Conservation (phyloP, 2,888 invertebrate species). For the Temnothorax rugatulus region DNA sequence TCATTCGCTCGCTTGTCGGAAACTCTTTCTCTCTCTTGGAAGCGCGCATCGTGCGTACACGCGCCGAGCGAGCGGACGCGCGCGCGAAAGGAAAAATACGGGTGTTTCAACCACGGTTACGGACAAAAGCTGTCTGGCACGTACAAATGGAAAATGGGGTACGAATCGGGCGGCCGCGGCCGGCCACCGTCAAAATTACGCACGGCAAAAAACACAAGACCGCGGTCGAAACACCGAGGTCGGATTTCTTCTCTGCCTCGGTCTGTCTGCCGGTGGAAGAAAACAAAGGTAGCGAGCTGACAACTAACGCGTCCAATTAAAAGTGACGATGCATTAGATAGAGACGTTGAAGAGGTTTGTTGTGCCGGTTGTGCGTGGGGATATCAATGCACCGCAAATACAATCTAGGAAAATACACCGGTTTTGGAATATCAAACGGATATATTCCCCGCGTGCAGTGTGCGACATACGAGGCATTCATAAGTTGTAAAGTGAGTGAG, state of each 20-base stretch:
- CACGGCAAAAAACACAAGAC: conserved; percentile 27
- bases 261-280: neutral
- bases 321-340: neutral
- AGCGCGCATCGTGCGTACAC: neutral
- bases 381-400: conserved; percentile 14
- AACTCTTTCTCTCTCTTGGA: neutral
- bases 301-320: conserved; percentile 37
- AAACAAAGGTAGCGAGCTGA: conserved; percentile 8
- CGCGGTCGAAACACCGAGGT: conserved; percentile 2
- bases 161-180: neutral
- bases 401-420: neutral
- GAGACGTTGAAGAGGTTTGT: neutral
- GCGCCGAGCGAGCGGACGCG: neutral
- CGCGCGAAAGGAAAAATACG: conserved; percentile 23
- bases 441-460: neutral
- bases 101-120: neutral
- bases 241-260: neutral
- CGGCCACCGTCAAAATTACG: conserved; percentile 34
- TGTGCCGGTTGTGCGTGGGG: neutral
- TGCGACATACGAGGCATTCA: neutral
- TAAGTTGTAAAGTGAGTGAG: conserved; percentile 1
- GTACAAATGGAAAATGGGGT: conserved; percentile 13
- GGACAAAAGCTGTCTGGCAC: conserved; percentile 30
- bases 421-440: conserved; percentile 6
- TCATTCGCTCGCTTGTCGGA: conserved; percentile 3